Evolutionary conservation across 2,888 invertebrate species (phyloP).

Genomic region (Capitulum mitella): DNA sequence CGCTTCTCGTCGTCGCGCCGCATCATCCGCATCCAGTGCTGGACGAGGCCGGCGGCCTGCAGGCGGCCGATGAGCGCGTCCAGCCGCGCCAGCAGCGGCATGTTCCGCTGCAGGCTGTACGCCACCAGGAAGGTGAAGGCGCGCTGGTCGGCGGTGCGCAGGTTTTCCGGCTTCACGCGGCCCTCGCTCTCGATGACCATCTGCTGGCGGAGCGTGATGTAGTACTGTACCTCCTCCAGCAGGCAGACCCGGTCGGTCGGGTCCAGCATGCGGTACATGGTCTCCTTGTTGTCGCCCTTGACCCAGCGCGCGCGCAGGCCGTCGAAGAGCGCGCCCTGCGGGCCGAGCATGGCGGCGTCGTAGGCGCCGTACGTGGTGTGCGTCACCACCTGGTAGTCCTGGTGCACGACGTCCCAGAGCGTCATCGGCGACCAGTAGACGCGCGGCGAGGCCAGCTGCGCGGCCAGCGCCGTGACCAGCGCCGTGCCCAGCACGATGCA

Average conservation of each 20-base stretch:
- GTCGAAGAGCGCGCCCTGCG: not conserved
- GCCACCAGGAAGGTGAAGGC: slow-evolving; percentile 9
- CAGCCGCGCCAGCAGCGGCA: not conserved
- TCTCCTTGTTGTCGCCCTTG: not conserved
- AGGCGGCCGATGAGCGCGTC: not conserved
- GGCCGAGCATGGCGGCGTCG: not conserved
- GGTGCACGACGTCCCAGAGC: not conserved
- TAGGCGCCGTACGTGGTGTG: not conserved
- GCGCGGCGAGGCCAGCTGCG: not conserved
- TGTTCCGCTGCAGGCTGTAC: not conserved
- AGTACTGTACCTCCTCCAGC: slow-evolving; percentile 14
- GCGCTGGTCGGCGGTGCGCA: not conserved
- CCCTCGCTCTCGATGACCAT: not conserved
- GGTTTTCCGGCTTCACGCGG: not conserved
- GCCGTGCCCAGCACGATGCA: slow-evolving; percentile 4
- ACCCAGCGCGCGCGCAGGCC: not conserved
- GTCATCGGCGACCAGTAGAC: slow-evolving; percentile 4
- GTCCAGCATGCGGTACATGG: slow-evolving; percentile 1
- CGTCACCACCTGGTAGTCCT: slow-evolving; percentile 5
- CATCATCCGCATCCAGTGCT: not conserved
- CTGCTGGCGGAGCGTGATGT: not conserved
- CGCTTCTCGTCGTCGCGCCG: not conserved
- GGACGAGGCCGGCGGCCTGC: not conserved
- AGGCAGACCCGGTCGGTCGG: not conserved
- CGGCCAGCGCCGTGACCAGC: not conserved